These are phyloP conservation scores for Leistus spinibarbis DNA, from an alignment of 2,888 invertebrate genomes.

Conservation along the genomic window DNA sequence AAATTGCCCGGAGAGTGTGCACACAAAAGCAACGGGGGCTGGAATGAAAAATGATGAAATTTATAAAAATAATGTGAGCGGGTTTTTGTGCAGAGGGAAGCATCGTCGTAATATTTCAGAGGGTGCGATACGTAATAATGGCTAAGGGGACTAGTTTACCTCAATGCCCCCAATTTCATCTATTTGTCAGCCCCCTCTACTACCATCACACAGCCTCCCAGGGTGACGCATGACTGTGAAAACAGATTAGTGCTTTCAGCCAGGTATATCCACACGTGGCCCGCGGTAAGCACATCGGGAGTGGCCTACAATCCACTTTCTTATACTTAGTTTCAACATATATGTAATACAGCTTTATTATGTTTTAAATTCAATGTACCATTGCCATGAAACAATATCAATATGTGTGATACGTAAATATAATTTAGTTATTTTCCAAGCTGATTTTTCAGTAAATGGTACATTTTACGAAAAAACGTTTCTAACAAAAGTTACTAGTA, in stretches of 20 bases:
- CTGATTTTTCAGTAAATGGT: too few relatives aligned
- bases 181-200: conserved; percentile 21
- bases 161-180: conserved; percentile 19
- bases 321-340: too few relatives aligned
- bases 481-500: too few relatives aligned
- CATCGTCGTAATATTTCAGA: conserved; percentile 13
- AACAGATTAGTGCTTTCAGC: conserved; percentile 25
- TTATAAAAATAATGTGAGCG: conserved; percentile 45
- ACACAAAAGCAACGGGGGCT: conserved; percentile 36
- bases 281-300: background rate
- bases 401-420: too few relatives aligned
- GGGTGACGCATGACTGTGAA: background rate
- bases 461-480: too few relatives aligned
- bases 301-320: too few relatives aligned
- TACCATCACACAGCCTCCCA: background rate
- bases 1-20: conserved; percentile 18
- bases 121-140: conserved; percentile 16
- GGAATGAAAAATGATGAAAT: conserved; percentile 46
- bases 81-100: conserved; percentile 16
- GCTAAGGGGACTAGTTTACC: conserved; percentile 15
- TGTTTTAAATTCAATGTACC: too few relatives aligned
- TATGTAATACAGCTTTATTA: too few relatives aligned
- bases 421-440: too few relatives aligned
- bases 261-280: background rate
- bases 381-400: too few relatives aligned